Evolutionary conservation across 2,888 invertebrate genomes (phyloP).

Genomic region (Brachyptera risi): DNA sequence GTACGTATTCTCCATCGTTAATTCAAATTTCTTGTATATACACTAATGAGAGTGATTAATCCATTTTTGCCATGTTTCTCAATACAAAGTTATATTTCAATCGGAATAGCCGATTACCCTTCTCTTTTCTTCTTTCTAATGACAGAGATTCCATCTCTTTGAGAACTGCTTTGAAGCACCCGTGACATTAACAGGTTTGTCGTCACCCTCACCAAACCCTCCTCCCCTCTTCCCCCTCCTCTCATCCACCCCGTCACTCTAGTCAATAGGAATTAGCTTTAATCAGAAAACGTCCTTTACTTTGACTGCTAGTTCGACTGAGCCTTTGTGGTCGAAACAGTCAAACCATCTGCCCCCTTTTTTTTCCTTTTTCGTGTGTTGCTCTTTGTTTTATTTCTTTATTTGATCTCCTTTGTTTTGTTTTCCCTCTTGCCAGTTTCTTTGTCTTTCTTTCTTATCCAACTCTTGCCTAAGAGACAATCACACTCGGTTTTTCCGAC

Average conservation of each 20-base stretch:
- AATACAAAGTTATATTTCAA: too few relatives aligned
- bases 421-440: constrained; percentile 10
- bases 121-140: too few relatives aligned
- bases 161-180: too few relatives aligned
- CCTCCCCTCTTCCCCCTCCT: background rate
- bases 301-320: constrained; percentile 8
- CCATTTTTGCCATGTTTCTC: too few relatives aligned
- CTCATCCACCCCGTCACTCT: background rate
- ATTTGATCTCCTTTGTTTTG: constrained; percentile 21
- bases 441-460: constrained; percentile 22
- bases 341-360: too few relatives aligned
- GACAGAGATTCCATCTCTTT: too few relatives aligned
- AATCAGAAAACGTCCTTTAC: constrained; percentile 16
- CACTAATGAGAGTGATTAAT: too few relatives aligned
- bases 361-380: constrained; percentile 13
- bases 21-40: too few relatives aligned
- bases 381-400: constrained; percentile 19
- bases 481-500: background rate
- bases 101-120: too few relatives aligned
- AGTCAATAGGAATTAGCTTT: constrained; percentile 20
- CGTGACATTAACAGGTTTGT: too few relatives aligned
- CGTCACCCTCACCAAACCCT: too few relatives aligned
- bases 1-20: too few relatives aligned
- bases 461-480: constrained; percentile 7
- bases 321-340: constrained; percentile 20